phyloP scores from a whole-genome alignment of 2,113 vertebrate genomes.

The Physeter macrocephalus region DNA sequence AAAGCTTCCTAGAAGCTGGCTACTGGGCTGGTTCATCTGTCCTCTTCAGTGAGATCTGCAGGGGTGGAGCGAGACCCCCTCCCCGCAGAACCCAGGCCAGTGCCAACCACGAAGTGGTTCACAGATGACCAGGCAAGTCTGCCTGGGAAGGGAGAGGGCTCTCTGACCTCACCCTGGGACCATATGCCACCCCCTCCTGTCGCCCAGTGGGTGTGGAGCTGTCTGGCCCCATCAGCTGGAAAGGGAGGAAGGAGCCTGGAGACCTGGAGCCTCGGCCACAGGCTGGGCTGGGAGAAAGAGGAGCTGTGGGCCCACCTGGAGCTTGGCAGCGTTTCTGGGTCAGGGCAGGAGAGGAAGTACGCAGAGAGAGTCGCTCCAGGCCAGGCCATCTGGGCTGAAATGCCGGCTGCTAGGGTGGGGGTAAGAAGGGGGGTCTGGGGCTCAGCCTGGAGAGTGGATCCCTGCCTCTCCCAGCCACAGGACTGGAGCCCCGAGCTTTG shows the following conservation, averaged over 20 bases:
- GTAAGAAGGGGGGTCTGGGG: neutral
- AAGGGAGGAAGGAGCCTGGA: neutral
- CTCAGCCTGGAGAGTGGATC: neutral
- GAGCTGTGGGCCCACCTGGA: constrained; percentile 36
- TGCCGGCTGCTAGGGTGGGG: neutral
- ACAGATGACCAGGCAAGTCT: constrained; percentile 52
- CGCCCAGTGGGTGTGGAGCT: neutral
- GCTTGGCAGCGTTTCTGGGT: constrained; percentile 62
- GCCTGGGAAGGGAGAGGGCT: constrained; percentile 3
- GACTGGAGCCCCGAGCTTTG: neutral
- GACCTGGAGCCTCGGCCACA: neutral
- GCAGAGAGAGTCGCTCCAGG: constrained; percentile 7
- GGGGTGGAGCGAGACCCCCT: neutral
- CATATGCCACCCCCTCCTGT: constrained; percentile 63
- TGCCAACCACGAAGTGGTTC: constrained; percentile 6
- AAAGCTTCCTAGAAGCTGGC: neutral
- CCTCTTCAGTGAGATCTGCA: neutral
- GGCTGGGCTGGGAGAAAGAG: neutral
- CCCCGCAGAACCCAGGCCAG: neutral
- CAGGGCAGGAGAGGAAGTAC: constrained; percentile 45
- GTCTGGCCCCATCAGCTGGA: neutral
- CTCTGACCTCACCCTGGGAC: constrained; percentile 43
- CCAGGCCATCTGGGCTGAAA: constrained; percentile 66
- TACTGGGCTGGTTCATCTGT: neutral
- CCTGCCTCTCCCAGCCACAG: neutral